Conservation (phyloP, 2,888 invertebrate species). For the Timandra comae region DNA sequence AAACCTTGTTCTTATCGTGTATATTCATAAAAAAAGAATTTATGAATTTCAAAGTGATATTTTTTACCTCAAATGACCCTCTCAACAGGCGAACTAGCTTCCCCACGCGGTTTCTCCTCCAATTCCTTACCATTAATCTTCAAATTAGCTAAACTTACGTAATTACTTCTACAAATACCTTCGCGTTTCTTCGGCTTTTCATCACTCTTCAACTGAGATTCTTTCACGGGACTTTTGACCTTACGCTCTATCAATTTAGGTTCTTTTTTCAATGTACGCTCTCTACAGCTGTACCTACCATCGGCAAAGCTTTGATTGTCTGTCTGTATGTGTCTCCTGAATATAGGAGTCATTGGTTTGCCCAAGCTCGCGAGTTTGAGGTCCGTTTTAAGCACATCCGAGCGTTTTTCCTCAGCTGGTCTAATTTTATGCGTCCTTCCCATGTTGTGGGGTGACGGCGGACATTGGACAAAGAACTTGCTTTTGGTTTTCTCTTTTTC, state of each 20-base stretch:
- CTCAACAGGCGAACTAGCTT: slow-evolving; percentile 35
- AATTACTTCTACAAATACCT: slow-evolving; percentile 63
- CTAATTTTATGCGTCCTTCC: slow-evolving; percentile 46
- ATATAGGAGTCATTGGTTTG: slow-evolving; percentile 69
- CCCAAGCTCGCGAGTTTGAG: slow-evolving; percentile 59
- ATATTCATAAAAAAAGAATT: no score
- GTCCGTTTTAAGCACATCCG: slow-evolving; percentile 49
- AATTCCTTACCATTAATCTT: slow-evolving; percentile 55
- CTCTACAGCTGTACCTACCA: slow-evolving; percentile 60
- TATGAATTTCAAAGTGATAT: no score
- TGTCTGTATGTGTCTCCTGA: slow-evolving; percentile 44
- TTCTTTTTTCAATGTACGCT: slow-evolving; percentile 32
- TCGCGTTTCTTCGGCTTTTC: slow-evolving; percentile 36
- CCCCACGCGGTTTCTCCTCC: slow-evolving; percentile 23
- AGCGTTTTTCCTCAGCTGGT: slow-evolving; percentile 27
- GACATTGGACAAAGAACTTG: slow-evolving; percentile 61
- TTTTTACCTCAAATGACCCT: slow-evolving; percentile 45
- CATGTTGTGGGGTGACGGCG: slow-evolving; percentile 42
- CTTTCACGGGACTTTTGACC: slow-evolving; percentile 37
- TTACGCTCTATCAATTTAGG: slow-evolving; percentile 47
- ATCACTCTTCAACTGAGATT: slow-evolving; percentile 4
- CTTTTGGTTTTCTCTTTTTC: slow-evolving; percentile 56
- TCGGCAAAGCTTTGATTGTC: slow-evolving; percentile 53
- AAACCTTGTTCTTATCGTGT: no score
- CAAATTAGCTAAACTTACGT: slow-evolving; percentile 66